These are phyloP conservation scores for Oceanites oceanicus DNA, from an alignment of 2,113 vertebrate species.

Conservation along the genomic window DNA sequence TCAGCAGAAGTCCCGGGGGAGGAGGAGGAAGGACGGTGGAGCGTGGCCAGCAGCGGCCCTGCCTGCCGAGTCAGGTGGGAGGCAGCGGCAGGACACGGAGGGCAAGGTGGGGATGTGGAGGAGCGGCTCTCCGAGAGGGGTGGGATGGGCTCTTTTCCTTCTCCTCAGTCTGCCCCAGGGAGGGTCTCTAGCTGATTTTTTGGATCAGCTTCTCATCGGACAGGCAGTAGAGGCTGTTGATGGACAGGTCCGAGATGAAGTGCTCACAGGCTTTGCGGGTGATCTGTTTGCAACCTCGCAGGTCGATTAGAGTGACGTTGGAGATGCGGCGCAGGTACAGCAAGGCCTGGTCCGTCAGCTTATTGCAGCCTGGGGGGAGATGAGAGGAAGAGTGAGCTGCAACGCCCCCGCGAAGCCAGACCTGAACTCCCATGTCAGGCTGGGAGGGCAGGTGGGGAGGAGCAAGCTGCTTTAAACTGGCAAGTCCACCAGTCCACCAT, in stretches of 20 bases:
- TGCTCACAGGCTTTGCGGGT: slow-evolving; percentile 93
- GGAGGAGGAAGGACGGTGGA: slow-evolving; percentile 55
- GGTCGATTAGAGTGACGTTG: slow-evolving; percentile 89
- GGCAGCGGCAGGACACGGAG: slow-evolving; percentile 52
- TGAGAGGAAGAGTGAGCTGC: background rate
- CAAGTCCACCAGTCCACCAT: too few relatives aligned
- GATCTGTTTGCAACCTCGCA: slow-evolving; percentile 93
- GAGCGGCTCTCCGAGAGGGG: slow-evolving; percentile 70
- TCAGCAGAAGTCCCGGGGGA: slow-evolving; percentile 47
- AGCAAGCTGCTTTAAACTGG: rapidly evolving
- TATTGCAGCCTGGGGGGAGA: slow-evolving; percentile 87
- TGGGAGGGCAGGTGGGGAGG: too few relatives aligned
- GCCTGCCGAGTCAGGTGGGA: slow-evolving; percentile 54
- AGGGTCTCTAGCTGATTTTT: slow-evolving; percentile 90
- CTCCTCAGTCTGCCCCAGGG: slow-evolving; percentile 68
- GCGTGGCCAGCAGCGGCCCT: background rate
- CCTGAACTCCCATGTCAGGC: rapidly evolving
- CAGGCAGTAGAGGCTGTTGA: slow-evolving; percentile 96
- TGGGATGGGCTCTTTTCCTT: slow-evolving; percentile 68
- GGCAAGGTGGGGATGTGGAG: slow-evolving; percentile 40
- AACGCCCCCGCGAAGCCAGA: rapidly evolving
- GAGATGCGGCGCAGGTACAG: slow-evolving; percentile 90
- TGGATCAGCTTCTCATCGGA: slow-evolving; percentile 99
- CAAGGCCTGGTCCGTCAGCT: slow-evolving; percentile 91
- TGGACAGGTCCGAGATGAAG: slow-evolving; percentile 95